Base-by-base conservation (phyloP, 2,113 vertebrate genomes). In the Megaceryle maxima region DNA sequence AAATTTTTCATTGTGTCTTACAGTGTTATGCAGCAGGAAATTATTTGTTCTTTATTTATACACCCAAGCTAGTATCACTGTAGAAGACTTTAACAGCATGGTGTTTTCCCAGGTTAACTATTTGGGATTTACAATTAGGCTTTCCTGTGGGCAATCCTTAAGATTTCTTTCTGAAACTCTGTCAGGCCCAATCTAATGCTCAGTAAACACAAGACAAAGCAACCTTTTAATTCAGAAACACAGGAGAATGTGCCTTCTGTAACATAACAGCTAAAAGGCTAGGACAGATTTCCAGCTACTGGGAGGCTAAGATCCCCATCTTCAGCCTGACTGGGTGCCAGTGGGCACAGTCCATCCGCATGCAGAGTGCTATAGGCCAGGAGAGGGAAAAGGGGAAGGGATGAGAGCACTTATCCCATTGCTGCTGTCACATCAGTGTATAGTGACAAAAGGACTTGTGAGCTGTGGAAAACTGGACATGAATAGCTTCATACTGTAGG, bases 241-340 rank as follows among this genome's bases (percentile, higher is more conserved):
- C 13, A 37, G 6, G 28, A 80, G 29, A 59, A 63, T 22, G 21
- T 53, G 16, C 15, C 18, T 90, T 59, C 25, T 77, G 15, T 20
- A 69, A 66, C 0, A 1, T n/a, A 44, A 53, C 8, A 37, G 5
- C 19, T 85, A 31, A 83, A 92, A 83, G 72, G 2, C 11, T 44
- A 55, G 37, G 55, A 43, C 6, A 69, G 26, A 31, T 88, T 88
- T 81, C 11, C 41, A 74, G 17, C 16, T 86, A 1, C 15, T 48
- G 44, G 5, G 7, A 83, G 37, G 9, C 0, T 4, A 56, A 46
- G 11, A 60, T 46, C 12, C 10, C 25, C 2, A 0, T 56, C 41
- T 88, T 83, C 72, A 83, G 6, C 21, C 33, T 59, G 41, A 69
- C 9, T 8, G 13, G 11, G 15, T 83, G 10, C 35, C 43, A 69